Conservation (phyloP, 1,140 invertebrate species). For the Drosophila willistoni region DNA sequence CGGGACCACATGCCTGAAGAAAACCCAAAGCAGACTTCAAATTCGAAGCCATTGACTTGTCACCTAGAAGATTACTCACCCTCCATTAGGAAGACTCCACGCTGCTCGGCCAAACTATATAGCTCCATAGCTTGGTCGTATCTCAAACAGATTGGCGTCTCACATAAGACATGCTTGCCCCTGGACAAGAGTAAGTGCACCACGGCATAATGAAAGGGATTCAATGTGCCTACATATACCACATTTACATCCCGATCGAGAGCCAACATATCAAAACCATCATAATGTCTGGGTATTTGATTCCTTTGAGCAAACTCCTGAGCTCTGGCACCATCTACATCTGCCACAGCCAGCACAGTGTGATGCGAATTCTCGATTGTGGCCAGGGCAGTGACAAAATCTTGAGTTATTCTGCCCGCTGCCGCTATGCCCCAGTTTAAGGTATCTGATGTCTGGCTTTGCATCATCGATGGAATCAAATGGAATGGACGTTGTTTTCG, state of each 20-base stretch:
- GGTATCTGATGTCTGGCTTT: slow-evolving; percentile 40
- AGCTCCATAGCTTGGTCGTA: slow-evolving; percentile 87
- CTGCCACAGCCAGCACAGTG: slow-evolving; percentile 89
- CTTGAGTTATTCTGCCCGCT: slow-evolving; percentile 90
- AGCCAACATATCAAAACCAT: slow-evolving; percentile 89
- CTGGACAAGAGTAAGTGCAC: slow-evolving; percentile 89
- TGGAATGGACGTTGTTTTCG: background rate
- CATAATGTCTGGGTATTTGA: slow-evolving; percentile 88
- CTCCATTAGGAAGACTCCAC: slow-evolving; percentile 91
- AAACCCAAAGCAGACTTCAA: background rate
- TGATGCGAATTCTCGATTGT: slow-evolving; percentile 87
- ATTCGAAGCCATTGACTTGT: too few species aligned
- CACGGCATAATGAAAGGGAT: slow-evolving; percentile 88
- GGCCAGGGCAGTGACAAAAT: slow-evolving; percentile 90
- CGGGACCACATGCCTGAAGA: slow-evolving; percentile 89
- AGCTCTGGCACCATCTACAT: slow-evolving; percentile 87
- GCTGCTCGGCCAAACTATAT: slow-evolving; percentile 86
- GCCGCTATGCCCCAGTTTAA: slow-evolving; percentile 89
- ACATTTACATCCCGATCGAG: slow-evolving; percentile 90
- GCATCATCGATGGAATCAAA: slow-evolving; percentile 35
- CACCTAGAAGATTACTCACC: slow-evolving; percentile 74
- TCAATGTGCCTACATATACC: slow-evolving; percentile 91
- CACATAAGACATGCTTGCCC: slow-evolving; percentile 92
- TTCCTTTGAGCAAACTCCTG: slow-evolving; percentile 89
- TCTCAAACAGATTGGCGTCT: slow-evolving; percentile 92